Base-by-base conservation (phyloP, 2,113 vertebrate genomes). In the Esox niger region DNA sequence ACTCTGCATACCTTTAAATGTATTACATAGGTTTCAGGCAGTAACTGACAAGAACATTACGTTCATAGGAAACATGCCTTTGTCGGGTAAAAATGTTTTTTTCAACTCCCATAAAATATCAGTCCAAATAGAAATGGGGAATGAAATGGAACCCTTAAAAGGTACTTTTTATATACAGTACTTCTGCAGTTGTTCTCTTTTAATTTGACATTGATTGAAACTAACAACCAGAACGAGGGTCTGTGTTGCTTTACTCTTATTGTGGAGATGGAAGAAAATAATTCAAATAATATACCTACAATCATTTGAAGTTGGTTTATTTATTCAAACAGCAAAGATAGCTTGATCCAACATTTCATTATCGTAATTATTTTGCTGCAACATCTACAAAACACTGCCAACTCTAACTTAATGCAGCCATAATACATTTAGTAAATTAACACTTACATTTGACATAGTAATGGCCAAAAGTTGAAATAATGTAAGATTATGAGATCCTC, bases 161-260 rank as follows among this genome's bases (percentile, higher is more conserved):
- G 17, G 17, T 17, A 15, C 20, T 43, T 13, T 27, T 27, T 5
- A 27, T 20, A 46, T 25, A 26, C 13, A 38, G 64, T 20, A 26
- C 29, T 20, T 43, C 46, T 75, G 71, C 2, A 21, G 66, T 62
- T 73, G 20, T 27, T 61, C 64, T 82, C 21, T 43, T 4, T 43
- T 43, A 43, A 43, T 15, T 43, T 0, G 38, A 43, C 38, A 43
- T 43, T 80, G 80, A 80, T 84, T 84, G 64, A 77, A 75, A 43
- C 38, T 15, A 43, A 15, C 3, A 1, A 23, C 8, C 47, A 7
- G 2, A 8, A n/a, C n/a, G 47, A 52, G n/a, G 35, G 38, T 43
- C 38, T 43, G 13, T 43, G 47, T 52, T 21, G 47, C 1, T 1
- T 52, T n/a, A 21, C n/a, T 11, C 20, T 21, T 52, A 52, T 52